These are phyloP conservation scores for Ranitomeya imitator DNA, from an alignment of 2,113 vertebrate species.

Conservation along the genomic window DNA sequence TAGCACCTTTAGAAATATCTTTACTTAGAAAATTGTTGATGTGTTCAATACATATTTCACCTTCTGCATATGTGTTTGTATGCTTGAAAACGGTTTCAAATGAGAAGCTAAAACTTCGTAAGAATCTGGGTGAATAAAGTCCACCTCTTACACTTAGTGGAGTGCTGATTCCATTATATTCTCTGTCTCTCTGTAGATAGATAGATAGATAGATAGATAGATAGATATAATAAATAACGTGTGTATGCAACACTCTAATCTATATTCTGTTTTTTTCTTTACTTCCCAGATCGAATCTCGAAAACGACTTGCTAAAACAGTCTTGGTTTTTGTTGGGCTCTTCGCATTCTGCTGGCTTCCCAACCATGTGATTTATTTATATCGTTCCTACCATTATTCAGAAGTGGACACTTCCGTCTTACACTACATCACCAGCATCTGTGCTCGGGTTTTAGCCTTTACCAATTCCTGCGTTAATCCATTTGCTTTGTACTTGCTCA, in stretches of 20 bases:
- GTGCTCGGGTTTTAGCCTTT: slow-evolving; percentile 90
- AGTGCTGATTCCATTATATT: too few relatives aligned
- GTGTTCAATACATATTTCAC: too few relatives aligned
- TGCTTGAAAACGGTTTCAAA: too few relatives aligned
- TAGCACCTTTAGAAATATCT: too few relatives aligned
- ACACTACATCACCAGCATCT: slow-evolving; percentile 87
- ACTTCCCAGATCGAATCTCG: slow-evolving; percentile 87
- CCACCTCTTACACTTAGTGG: too few relatives aligned
- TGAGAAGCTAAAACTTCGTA: too few relatives aligned
- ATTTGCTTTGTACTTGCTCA: slow-evolving; percentile 93
- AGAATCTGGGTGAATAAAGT: too few relatives aligned
- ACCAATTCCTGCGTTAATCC: slow-evolving; percentile 96
- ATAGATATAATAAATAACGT: background rate
- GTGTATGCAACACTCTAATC: background rate
- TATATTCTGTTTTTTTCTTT: slow-evolving; percentile 25
- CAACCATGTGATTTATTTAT: slow-evolving; percentile 90
- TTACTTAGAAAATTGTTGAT: too few relatives aligned
- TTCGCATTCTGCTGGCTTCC: slow-evolving; percentile 97
- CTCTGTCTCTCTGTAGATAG: too few relatives aligned
- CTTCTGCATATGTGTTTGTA: too few relatives aligned
- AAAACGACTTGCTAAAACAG: slow-evolving; percentile 91
- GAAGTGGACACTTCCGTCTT: slow-evolving; percentile 90
- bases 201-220: too few relatives aligned
- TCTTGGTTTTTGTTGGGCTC: slow-evolving; percentile 92
- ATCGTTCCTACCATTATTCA: slow-evolving; percentile 92